phyloP scores from a whole-genome alignment of 2,797 vertebrate species.

The Sorex maritimensis region DNA sequence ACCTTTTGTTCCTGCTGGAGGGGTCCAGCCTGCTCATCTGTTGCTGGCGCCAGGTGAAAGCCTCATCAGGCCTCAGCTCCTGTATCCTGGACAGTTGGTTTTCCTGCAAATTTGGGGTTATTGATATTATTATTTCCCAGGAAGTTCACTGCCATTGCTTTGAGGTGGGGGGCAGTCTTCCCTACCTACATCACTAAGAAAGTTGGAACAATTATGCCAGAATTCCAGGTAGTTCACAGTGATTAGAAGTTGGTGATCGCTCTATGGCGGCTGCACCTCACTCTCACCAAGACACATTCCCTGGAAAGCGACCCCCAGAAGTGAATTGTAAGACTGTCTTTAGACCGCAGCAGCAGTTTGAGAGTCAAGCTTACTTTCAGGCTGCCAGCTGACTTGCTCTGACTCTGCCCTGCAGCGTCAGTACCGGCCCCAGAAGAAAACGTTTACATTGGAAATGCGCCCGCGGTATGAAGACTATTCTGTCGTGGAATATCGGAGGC shows the following conservation, averaged over 20 bases:
- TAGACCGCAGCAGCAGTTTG: conserved; percentile 87
- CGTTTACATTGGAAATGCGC: conserved; percentile 87
- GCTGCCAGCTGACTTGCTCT: conserved; percentile 85
- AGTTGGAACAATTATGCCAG: conserved; percentile 40
- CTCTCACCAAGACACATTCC: conserved; percentile 56
- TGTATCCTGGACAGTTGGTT: too few species aligned
- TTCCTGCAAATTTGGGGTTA: too few species aligned
- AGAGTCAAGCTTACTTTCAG: conserved; percentile 89
- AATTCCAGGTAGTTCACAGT: conserved; percentile 70
- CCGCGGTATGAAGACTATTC: conserved; percentile 84
- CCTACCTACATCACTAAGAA: too few species aligned
- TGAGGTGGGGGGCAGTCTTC: too few species aligned
- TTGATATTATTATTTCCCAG: too few species aligned
- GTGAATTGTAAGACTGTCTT: conserved; percentile 85
- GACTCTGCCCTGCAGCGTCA: conserved; percentile 88
- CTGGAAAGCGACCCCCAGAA: conserved; percentile 83
- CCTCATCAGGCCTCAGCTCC: too few species aligned
- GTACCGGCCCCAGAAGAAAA: conserved; percentile 88
- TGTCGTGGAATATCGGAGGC: conserved; percentile 79
- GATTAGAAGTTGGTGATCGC: conserved; percentile 63
- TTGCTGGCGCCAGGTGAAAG: too few species aligned
- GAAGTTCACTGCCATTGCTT: too few species aligned
- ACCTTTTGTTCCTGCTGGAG: too few species aligned
- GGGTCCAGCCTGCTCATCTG: too few species aligned
- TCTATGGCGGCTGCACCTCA: conserved; percentile 54